A percentile compares a stretch with the other conserved stretches of the same genome.
phyloP scores from a whole-genome alignment of 2,113 vertebrate species.

The Myodes glareolus region DNA sequence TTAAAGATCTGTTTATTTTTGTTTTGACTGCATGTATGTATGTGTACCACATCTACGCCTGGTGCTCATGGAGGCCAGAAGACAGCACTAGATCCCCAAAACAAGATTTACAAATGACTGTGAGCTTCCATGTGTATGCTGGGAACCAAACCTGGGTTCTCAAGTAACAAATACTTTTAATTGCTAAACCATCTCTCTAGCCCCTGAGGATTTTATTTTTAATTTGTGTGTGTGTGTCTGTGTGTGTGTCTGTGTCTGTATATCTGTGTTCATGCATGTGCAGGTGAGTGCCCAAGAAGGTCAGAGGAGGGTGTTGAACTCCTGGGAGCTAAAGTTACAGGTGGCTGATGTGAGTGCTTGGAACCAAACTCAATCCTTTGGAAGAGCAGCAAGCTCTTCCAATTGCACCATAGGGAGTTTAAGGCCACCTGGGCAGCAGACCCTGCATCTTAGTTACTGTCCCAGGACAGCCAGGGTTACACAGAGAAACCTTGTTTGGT shows the following conservation, averaged over 20 bases:
- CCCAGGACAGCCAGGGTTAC: background rate
- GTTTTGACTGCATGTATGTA: background rate
- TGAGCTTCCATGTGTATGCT: background rate
- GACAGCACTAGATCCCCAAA: background rate
- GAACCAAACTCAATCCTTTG: background rate
- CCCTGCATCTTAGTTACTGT: background rate
- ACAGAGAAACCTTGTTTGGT: background rate
- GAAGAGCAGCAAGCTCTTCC: background rate
- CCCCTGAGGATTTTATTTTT: background rate
- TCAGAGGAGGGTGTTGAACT: background rate
- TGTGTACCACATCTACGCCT: background rate
- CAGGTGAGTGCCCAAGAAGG: background rate
- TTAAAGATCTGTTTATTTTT: background rate
- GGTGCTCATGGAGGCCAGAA: background rate
- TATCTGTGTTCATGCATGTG: background rate
- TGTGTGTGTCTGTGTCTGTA: background rate
- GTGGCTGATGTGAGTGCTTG: background rate
- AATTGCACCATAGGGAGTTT: background rate
- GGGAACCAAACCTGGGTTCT: background rate
- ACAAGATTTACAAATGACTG: background rate
- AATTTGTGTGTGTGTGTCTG: background rate
- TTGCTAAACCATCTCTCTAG: background rate
- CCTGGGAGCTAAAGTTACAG: background rate
- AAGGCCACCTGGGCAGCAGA: background rate
- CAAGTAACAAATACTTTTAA: background rate